Percentiles rank a stretch among this genome's conserved stretches.
phyloP scores from a whole-genome alignment of 2,797 vertebrate species.

The Phrynocephalus vlangalii region DNA sequence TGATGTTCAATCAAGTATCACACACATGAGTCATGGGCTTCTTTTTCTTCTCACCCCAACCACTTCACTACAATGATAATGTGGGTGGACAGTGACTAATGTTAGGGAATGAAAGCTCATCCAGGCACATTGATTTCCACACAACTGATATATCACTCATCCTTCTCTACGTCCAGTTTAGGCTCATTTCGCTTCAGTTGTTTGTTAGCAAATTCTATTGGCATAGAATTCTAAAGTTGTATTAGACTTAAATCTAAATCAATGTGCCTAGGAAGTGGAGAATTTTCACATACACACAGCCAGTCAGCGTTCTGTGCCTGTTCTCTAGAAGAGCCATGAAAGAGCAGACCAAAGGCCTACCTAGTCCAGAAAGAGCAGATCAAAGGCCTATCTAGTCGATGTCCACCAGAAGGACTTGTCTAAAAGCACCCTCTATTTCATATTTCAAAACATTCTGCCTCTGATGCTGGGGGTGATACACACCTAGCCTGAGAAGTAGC shows the following conservation, averaged over 20 bases:
- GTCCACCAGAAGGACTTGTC: too few species aligned
- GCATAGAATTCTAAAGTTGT: too few species aligned
- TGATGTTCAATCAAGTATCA: conserved; percentile 8
- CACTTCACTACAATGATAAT: conserved; percentile 5
- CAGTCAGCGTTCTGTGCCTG: not conserved
- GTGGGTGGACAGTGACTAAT: conserved; percentile 48
- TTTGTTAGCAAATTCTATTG: not conserved
- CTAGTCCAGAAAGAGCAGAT: too few species aligned
- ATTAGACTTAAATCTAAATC: conserved; percentile 2
- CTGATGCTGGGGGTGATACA: too few species aligned
- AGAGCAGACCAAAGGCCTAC: too few species aligned
- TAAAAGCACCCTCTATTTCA: too few species aligned
- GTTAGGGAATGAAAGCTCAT: conserved; percentile 29
- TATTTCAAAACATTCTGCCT: too few species aligned
- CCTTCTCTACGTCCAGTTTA: not conserved
- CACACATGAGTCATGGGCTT: conserved; percentile 29
- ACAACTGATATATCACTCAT: not conserved
- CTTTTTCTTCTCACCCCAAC: not conserved
- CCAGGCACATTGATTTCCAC: conserved; percentile 12
- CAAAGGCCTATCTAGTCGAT: too few species aligned
- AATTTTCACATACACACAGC: not conserved
- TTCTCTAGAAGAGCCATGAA: not conserved
- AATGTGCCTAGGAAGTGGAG: not conserved
- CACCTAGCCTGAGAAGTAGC: not conserved
- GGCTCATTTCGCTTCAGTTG: conserved; percentile 3